phyloP scores from a whole-genome alignment of 37 sponge, comb jelly and placozoan genomes.

The Chondrilla cf. caribensis region DNA sequence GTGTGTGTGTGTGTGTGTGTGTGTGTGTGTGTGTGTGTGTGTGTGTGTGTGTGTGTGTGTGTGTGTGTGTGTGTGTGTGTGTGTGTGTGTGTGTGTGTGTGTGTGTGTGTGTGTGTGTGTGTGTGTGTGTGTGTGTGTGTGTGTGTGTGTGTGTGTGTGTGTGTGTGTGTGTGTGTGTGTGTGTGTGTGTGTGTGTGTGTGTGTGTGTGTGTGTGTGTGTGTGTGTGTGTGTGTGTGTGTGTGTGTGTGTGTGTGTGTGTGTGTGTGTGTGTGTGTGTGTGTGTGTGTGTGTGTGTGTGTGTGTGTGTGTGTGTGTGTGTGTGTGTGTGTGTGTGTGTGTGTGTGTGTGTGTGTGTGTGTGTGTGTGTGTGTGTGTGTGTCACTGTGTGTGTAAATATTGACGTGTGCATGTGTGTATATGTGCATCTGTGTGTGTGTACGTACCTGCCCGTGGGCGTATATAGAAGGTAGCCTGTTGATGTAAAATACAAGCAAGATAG shows the following conservation, averaged over 20 bases:
- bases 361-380: constrained; percentile 29
- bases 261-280: constrained; percentile 4
- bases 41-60: constrained; percentile 11
- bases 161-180: constrained; percentile 11
- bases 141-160: constrained; percentile 23
- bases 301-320: constrained; percentile 15
- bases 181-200: constrained; percentile 23
- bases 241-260: constrained; percentile 15
- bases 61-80: constrained; percentile 23
- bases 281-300: constrained; percentile 6
- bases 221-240: constrained; percentile 21
- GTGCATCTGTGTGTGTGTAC: constrained; percentile 1
- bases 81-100: constrained; percentile 26
- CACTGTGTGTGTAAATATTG: constrained; percentile 17
- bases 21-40: constrained; percentile 15
- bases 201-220: constrained; percentile 26
- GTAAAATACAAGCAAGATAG: too few relatives aligned
- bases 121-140: constrained; percentile 15
- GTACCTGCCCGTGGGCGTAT: too few relatives aligned
- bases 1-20: too few relatives aligned
- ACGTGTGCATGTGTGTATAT: constrained; percentile 22
- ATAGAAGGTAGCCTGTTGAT: too few relatives aligned
- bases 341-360: constrained; percentile 30
- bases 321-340: constrained; percentile 34
- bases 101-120: constrained; percentile 21